Evolutionary conservation across 2,113 vertebrate genomes (phyloP), one percentile per base, ranked within the genome.

Genomic region (Calyptomena viridis): DNA sequence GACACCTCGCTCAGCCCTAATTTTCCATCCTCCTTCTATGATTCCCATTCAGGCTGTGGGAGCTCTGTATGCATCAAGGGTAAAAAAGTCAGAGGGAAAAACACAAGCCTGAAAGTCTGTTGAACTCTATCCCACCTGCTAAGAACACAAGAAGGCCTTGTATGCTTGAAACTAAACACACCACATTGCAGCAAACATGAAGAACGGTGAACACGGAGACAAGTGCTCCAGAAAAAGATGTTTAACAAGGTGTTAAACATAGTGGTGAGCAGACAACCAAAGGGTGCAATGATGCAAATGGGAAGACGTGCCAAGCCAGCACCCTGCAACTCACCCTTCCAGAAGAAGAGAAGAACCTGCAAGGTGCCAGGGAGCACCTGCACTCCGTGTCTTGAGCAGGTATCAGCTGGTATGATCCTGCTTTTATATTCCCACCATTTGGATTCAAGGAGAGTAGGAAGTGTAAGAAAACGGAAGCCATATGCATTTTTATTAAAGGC

Each of bases 251-350:
- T 52, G 27, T 44, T 69, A 76, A 86, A 80, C 0, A 1, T 25
- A 76, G 63, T 15, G 39, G 42, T 0, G 0, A 12, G 21, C 39
- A 55, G 16, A 21, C 23, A 80, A 37, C 37, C 14, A 4, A 83
- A 64, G 16, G 39, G 31, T 3, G 3, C 19, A 46, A 28, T 2
- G 17, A 91, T 10, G 53, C 12, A 31, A 37, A 22, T 44, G 8
- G 19, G 22, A n/a, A 47, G 37, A 69, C 35, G 44, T 23, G 19
- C 35, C 55, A 87, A 74, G 18, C 44, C 55, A 44, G 28, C 24
- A 8, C 42, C 9, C 2, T 35, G 15, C 22, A 47, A 30, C 15
- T 11, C 60, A 59, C 14, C 5, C 1, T 23, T 64, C 15, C 49
- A 46, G 40, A 47, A 66, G 72, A 84, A 85, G 27, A 14, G 50